phyloP scores from a whole-genome alignment of 2,113 vertebrate species.

The Salminus brasiliensis region DNA sequence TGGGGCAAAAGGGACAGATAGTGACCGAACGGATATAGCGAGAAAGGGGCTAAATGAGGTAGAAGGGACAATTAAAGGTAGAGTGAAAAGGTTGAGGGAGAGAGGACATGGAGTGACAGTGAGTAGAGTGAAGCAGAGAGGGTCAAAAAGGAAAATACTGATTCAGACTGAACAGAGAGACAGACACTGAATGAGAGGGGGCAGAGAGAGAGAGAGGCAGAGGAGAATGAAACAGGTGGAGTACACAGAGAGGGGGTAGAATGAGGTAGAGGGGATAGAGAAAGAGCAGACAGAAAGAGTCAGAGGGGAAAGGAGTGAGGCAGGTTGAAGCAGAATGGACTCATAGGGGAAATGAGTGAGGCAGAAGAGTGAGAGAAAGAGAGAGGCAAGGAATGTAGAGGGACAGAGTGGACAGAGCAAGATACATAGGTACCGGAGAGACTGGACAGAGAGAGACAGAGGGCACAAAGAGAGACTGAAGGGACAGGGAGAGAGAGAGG shows the following conservation, averaged over 20 bases:
- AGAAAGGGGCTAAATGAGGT: no score
- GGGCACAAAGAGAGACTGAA: neutral
- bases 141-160: no score
- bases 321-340: neutral
- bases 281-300: slow-evolving; percentile 18
- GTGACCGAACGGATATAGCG: no score
- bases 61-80: no score
- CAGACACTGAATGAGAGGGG: no score
- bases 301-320: neutral
- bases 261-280: no score
- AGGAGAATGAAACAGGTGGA: neutral
- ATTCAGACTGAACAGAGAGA: neutral
- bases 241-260: no score
- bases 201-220: neutral
- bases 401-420: neutral
- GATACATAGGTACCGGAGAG: neutral
- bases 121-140: no score
- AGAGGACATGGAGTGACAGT: no score
- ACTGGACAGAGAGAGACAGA: neutral
- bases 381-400: neutral
- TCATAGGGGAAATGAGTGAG: no score
- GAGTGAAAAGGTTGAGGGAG: no score
- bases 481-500: neutral
- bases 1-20: no score
- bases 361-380: neutral